Base-by-base conservation (phyloP, 2,797 vertebrate species). In the Chiroxiphia lanceolata region DNA sequence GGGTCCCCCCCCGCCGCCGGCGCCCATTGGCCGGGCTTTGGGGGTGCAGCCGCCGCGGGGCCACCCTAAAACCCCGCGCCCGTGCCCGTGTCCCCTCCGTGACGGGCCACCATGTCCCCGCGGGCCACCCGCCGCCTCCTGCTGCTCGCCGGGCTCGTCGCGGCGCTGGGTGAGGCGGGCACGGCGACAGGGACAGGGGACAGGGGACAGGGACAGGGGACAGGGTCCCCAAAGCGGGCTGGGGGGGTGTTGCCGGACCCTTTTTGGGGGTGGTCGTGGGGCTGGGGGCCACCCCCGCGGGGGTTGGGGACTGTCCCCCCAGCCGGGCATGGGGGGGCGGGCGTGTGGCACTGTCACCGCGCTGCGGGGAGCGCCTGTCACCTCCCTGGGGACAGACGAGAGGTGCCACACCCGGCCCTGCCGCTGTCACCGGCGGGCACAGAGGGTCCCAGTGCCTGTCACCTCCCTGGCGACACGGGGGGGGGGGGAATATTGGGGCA, bases 21-120 rank as follows among this genome's bases (percentile, higher is more conserved):
- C 69, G 38, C 90, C 76, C 84, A 91, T 95, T 93, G 91, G 93
- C 90, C 71, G 54, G 4, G 6, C 1, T 11, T 11, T 11, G 54
- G 71, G 71, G 71, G 69, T n/a, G 69, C 69, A n/a, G 71, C 54
- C 29, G 36, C 59, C 59, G 5, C 42, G 11, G 42, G 11, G 71
- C 71, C 71, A 47, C 71, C 71, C 71, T 93, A 67, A 95, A 95
- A 86, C 88, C 42, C 20, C 3, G 61, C 29, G 42, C 75, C 88
- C 57, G 0, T 17, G n/a, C 42, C 71, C 34, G 42, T 75, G 71
- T 75, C 54, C 26, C 71, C 71, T 10, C 54, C n/a, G 42, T 75
- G 71, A 11, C 44, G 44, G 44, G 56, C 44, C 78, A 60, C 45
- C 53, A 89, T 91, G 94, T 83, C 74, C 9, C 76, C 36, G 5